Evolutionary conservation across 2,888 invertebrate genomes (phyloP).

Genomic region (Chalcis sispes): DNA sequence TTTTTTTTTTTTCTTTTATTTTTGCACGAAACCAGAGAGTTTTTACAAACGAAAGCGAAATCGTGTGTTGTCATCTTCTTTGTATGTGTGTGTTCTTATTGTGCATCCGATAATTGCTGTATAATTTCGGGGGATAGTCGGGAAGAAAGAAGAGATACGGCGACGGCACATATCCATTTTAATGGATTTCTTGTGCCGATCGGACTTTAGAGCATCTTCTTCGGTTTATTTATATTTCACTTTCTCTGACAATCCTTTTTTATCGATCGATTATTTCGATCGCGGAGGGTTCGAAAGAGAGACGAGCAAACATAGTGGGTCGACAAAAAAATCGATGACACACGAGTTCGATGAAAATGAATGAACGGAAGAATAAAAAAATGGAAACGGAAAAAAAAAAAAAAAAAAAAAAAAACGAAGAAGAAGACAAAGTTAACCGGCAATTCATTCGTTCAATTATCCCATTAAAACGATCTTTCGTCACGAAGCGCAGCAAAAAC

Average conservation of each 20-base stretch:
- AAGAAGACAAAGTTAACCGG: conserved; percentile 8
- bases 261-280: background rate
- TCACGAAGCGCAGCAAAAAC: conserved; percentile 50
- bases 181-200: conserved; percentile 12
- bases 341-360: conserved; percentile 13
- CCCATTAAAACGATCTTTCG: conserved; percentile 57
- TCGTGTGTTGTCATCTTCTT: conserved; percentile 18
- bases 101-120: conserved; percentile 23
- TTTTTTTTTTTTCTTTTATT: background rate
- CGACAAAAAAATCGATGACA: conserved; percentile 44
- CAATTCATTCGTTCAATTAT: conserved; percentile 55
- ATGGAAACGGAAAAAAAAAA: background rate
- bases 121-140: conserved; percentile 36
- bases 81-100: conserved; percentile 18
- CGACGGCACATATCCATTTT: conserved; percentile 22
- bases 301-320: background rate
- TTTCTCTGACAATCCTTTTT: conserved; percentile 36
- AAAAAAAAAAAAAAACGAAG: conserved; percentile 7
- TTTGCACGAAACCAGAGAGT: conserved; percentile 5
- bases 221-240: conserved; percentile 15
- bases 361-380: background rate
- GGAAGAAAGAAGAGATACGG: conserved; percentile 26
- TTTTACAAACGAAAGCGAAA: conserved; percentile 41
- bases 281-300: background rate
- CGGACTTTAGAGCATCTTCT: background rate